Percentiles rank a stretch among this genome's conserved stretches.
Evolutionary conservation across 2,888 invertebrate genomes (phyloP).

Genomic region (Pollenia amentaria): DNA sequence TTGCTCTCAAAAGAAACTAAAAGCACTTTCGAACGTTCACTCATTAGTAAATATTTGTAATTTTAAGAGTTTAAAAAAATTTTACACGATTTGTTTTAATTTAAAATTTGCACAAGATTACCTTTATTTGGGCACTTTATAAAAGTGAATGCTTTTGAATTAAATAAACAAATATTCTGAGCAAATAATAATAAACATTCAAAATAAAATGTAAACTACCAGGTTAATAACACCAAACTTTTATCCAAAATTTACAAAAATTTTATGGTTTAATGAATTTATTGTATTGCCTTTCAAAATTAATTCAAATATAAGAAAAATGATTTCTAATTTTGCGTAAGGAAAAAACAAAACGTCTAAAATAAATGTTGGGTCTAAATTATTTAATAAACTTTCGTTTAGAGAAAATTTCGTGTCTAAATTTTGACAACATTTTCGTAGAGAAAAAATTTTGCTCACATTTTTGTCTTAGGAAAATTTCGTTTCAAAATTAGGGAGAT

Average conservation of each 20-base stretch:
- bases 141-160: conserved; percentile 34
- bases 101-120: conserved; percentile 26
- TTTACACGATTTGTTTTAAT: neutral
- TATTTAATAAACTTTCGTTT: too few relatives aligned
- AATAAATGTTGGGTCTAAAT: too few relatives aligned
- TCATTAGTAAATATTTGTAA: conserved; percentile 33
- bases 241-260: neutral
- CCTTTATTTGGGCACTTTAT: neutral
- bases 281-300: neutral
- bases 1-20: neutral
- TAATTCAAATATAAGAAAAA: neutral
- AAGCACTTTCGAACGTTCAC: neutral
- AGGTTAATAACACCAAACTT: conserved; percentile 27
- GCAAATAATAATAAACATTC: neutral
- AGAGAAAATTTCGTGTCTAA: too few relatives aligned
- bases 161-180: conserved; percentile 37
- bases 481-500: too few relatives aligned
- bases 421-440: too few relatives aligned
- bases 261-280: neutral
- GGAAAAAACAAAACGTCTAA: too few relatives aligned
- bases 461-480: too few relatives aligned
- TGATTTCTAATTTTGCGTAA: neutral
- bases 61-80: conserved; percentile 1
- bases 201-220: conserved; percentile 1
- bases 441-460: too few relatives aligned